Conservation (phyloP, 2,888 invertebrate genomes). For the Melolontha melolontha region DNA sequence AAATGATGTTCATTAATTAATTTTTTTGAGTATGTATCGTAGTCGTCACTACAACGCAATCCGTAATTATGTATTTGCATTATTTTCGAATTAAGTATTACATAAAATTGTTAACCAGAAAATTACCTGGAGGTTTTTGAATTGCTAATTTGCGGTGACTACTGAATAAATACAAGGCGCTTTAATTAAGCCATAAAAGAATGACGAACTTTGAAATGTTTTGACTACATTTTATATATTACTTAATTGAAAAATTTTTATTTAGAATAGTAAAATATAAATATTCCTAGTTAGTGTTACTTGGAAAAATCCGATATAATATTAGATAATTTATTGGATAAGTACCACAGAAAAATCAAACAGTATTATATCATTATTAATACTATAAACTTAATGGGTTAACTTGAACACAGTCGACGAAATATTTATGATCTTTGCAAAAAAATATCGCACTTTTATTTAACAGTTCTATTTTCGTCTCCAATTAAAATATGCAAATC, state of each 20-base stretch:
- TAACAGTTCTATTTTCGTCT: conserved; percentile 15
- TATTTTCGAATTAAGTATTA: conserved; percentile 18
- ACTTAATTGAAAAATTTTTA: no score
- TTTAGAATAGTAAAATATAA: no score
- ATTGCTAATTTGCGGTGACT: conserved; percentile 24
- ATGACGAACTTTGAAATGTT: neutral
- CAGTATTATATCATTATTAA: no score
- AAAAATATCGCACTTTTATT: no score
- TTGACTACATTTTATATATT: neutral
- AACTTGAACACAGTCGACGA: no score
- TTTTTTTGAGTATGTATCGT: no score
- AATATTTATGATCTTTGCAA: no score
- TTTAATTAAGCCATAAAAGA: neutral
- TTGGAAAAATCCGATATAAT: neutral
- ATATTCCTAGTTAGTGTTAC: no score
- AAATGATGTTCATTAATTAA: neutral
- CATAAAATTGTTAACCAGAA: conserved; percentile 24
- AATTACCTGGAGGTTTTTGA: conserved; percentile 12
- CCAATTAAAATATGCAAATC: conserved; percentile 24
- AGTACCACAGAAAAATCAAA: neutral
- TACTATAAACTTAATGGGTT: no score
- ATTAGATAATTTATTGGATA: neutral
- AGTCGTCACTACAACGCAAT: no score
- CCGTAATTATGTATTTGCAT: conserved; percentile 21
- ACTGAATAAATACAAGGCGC: neutral